A percentile compares a stretch with the other conserved stretches of the same genome.
Evolutionary conservation across 2,113 vertebrate genomes (phyloP).

Genomic region (Gallinago undulata): DNA sequence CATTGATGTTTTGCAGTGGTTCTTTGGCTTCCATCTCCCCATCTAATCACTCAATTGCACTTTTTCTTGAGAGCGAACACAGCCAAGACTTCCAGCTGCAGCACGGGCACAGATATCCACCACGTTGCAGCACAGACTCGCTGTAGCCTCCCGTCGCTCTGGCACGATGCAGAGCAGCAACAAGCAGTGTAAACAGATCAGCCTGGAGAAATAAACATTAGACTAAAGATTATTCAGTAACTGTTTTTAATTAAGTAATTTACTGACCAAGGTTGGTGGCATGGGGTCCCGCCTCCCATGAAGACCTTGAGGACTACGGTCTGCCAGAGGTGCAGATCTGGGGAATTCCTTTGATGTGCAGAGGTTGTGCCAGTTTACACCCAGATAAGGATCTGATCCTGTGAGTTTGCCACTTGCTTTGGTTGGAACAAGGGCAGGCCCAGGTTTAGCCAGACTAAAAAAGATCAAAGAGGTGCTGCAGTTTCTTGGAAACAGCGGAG

Average conservation of each 20-base stretch:
- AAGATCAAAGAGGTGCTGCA: slow-evolving; percentile 21
- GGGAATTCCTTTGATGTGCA: neutral
- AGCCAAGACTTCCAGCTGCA: neutral
- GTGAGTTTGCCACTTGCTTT: neutral
- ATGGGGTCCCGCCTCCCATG: neutral
- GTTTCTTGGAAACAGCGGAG: slow-evolving; percentile 27
- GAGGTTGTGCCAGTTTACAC: neutral
- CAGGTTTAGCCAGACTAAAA: slow-evolving; percentile 11
- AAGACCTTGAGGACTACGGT: neutral
- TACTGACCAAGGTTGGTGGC: neutral
- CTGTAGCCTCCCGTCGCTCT: neutral
- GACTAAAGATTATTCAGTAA: slow-evolving; percentile 11
- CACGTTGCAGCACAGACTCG: neutral
- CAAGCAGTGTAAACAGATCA: neutral
- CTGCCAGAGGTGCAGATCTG: neutral
- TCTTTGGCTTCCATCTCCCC: neutral
- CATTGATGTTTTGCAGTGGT: neutral
- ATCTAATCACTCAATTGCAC: neutral
- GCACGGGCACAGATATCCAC: neutral
- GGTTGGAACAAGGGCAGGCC: neutral
- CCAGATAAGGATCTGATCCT: slow-evolving; percentile 2
- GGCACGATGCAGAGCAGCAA: neutral
- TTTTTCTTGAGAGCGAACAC: neutral
- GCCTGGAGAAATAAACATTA: slow-evolving; percentile 39
- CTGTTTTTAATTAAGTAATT: neutral